Percentiles rank a stretch among this genome's conserved stretches.
Conservation (phyloP, 2,797 vertebrate species). For the Paramormyrops hopkinsi region DNA sequence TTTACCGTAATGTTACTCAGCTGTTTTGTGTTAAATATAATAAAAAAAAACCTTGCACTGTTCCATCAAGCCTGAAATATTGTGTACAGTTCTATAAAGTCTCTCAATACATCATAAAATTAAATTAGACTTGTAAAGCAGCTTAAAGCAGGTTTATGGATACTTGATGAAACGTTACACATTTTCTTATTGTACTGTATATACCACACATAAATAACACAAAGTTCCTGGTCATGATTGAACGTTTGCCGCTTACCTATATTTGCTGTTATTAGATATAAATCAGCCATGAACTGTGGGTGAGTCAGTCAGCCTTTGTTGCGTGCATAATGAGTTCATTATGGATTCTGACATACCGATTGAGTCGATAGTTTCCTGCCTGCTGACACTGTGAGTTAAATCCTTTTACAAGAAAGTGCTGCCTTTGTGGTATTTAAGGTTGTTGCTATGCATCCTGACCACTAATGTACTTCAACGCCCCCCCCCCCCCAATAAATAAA, state of each 20-base stretch:
- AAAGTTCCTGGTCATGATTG: background rate
- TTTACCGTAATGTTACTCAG: background rate
- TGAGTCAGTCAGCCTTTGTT: background rate
- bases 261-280: background rate
- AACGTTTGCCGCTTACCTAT: background rate
- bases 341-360: constrained; percentile 8
- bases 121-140: constrained; percentile 1
- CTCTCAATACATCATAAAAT: constrained; percentile 6
- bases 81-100: background rate
- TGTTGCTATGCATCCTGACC: background rate
- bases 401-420: background rate
- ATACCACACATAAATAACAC: background rate
- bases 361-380: constrained; percentile 13
- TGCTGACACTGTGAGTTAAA: background rate
- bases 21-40: background rate
- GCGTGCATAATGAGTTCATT: constrained; percentile 5
- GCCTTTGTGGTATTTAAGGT: background rate
- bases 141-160: background rate
- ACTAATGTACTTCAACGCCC: background rate
- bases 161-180: background rate
- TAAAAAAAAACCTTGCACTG: background rate
- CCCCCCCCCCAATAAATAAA: background rate
- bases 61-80: background rate
- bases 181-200: background rate
- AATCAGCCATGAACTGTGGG: background rate